Percentiles rank a stretch among this genome's conserved stretches.
These are phyloP conservation scores for Pissodes strobi DNA, from an alignment of 1,140 invertebrate species.

Conservation along the genomic window DNA sequence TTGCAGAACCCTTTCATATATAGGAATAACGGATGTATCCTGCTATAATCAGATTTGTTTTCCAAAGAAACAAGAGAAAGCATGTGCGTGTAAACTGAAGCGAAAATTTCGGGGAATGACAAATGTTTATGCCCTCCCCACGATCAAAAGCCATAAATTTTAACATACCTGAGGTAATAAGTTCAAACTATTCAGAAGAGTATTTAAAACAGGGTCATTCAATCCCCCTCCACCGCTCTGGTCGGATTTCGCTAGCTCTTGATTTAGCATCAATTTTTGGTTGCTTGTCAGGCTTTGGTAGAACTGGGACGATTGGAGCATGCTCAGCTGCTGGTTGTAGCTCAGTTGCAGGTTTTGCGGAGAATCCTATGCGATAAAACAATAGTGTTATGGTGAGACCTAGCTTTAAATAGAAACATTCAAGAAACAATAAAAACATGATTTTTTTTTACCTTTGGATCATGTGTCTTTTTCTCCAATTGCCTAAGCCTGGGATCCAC, in stretches of 20 bases:
- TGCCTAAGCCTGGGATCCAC: conserved; percentile 42
- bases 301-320: conserved; percentile 67
- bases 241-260: conserved; percentile 56
- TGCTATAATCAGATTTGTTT: too few species aligned
- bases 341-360: conserved; percentile 28
- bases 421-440: background rate
- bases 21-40: too few species aligned
- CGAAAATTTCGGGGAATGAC: too few species aligned
- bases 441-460: conserved; percentile 8
- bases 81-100: too few species aligned
- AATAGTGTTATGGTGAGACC: too few species aligned
- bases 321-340: conserved; percentile 60
- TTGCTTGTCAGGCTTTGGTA: conserved; percentile 69
- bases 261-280: conserved; percentile 70
- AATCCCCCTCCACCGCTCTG: conserved; percentile 37
- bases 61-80: too few species aligned
- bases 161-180: conserved; percentile 31
- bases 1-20: too few species aligned
- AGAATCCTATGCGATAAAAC: conserved; percentile 37
- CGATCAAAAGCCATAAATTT: background rate
- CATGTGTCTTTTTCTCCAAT: conserved; percentile 40
- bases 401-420: too few species aligned
- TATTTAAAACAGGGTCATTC: conserved; percentile 57
- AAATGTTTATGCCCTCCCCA: too few species aligned
- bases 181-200: conserved; percentile 62